Percentiles rank a stretch among this genome's conserved stretches.
Evolutionary conservation across 2,888 invertebrate genomes (phyloP).

Genomic region (Ormyrus pomaceus): DNA sequence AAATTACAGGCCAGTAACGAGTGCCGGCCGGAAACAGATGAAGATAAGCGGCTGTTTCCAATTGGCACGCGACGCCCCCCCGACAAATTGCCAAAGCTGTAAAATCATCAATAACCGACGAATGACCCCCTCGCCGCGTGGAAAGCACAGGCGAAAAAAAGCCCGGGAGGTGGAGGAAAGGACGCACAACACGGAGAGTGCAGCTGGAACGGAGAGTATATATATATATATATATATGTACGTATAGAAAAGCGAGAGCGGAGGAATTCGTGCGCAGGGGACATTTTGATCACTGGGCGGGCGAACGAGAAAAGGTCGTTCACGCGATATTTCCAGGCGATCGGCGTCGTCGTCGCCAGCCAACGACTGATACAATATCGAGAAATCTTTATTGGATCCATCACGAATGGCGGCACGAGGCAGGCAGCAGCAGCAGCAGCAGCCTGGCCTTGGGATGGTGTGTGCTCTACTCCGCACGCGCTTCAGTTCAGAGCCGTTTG

Average conservation of each 20-base stretch:
- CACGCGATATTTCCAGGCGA: conserved; percentile 20
- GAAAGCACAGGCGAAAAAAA: neutral
- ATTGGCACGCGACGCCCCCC: no score
- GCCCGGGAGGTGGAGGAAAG: neutral
- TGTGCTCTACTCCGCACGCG: no score
- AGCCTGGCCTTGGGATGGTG: no score
- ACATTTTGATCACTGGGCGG: neutral
- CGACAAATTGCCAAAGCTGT: conserved; percentile 21
- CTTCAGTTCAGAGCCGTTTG: no score
- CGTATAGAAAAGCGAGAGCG: no score
- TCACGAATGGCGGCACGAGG: neutral
- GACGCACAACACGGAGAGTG: neutral
- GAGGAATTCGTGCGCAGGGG: neutral
- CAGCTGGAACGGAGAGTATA: neutral
- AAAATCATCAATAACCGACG: conserved; percentile 24
- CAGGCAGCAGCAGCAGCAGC: no score
- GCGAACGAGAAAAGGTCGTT: no score
- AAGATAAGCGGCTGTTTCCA: conserved; percentile 2
- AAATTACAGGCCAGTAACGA: conserved; percentile 3
- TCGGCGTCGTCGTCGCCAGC: neutral
- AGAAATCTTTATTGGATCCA: conserved; percentile 45
- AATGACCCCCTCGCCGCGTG: neutral
- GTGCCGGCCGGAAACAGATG: neutral
- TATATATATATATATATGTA: no score
- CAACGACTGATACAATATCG: conserved; percentile 39